Conservation (phyloP, 2,797 vertebrate species). For the Chromobotia macracanthus region DNA sequence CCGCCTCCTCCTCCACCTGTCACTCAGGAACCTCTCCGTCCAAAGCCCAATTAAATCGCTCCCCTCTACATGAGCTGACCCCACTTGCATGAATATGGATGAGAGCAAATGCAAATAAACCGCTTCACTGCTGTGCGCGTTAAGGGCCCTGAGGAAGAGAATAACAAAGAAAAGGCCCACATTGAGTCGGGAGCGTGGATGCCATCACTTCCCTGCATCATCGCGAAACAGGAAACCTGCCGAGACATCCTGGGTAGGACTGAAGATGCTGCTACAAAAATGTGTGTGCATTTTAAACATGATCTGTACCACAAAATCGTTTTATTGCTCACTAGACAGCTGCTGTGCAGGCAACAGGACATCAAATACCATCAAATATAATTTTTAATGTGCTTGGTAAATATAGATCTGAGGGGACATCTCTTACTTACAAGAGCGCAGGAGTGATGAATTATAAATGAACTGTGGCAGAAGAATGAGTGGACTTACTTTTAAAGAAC, state of each 20-base stretch:
- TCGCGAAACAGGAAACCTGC: conserved; percentile 41
- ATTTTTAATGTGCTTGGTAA: conserved; percentile 67
- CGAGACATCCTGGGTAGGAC: conserved; percentile 3
- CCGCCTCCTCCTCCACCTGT: conserved; percentile 81
- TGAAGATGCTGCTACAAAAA: not conserved
- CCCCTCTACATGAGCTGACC: conserved; percentile 74
- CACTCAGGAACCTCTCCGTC: conserved; percentile 79
- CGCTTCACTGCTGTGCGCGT: conserved; percentile 59
- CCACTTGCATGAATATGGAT: conserved; percentile 81
- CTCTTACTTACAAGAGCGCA: conserved; percentile 56
- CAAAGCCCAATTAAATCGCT: conserved; percentile 79
- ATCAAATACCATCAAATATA: conserved; percentile 62
- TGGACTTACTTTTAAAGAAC: not conserved
- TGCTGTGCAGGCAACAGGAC: conserved; percentile 38
- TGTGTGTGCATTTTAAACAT: conserved; percentile 6
- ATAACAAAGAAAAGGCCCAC: conserved; percentile 75
- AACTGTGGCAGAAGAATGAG: conserved; percentile 48
- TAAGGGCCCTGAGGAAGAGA: conserved; percentile 69
- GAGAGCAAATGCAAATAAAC: conserved; percentile 78
- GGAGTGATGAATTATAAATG: conserved; percentile 76
- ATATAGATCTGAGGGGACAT: conserved; percentile 63
- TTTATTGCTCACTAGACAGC: conserved; percentile 55
- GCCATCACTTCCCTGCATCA: conserved; percentile 70
- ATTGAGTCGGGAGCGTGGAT: conserved; percentile 67
- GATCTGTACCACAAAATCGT: conserved; percentile 28